Evolutionary conservation across 2,888 invertebrate species (phyloP).

Genomic region (Plusia festucae): DNA sequence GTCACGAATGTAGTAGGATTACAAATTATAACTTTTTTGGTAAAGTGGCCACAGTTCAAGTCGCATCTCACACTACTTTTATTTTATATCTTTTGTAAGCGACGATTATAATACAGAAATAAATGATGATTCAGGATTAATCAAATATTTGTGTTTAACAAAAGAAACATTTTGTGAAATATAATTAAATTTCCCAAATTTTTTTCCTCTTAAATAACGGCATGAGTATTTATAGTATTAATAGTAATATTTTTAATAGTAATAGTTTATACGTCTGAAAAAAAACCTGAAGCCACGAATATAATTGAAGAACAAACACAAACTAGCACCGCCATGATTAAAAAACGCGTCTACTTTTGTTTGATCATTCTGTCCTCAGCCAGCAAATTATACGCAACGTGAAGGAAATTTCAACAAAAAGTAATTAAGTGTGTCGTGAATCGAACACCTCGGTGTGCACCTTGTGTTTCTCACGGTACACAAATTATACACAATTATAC

Average conservation of each 20-base stretch:
- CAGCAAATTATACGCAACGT: constrained; percentile 40
- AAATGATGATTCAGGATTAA: no score
- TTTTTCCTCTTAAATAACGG: background rate
- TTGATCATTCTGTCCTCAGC: constrained; percentile 30
- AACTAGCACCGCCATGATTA: constrained; percentile 8
- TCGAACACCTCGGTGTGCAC: constrained; percentile 58
- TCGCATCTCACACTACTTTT: no score
- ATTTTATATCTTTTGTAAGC: no score
- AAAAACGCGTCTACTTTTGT: constrained; percentile 17
- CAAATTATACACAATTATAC: constrained; percentile 52
- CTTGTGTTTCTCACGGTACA: constrained; percentile 58
- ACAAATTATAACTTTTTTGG: no score
- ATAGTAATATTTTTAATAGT: no score
- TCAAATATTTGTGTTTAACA: background rate
- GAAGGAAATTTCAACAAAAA: constrained; percentile 57
- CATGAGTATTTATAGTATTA: background rate
- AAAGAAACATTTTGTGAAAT: background rate
- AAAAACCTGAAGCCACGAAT: background rate
- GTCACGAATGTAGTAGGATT: background rate
- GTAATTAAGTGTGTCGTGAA: constrained; percentile 59
- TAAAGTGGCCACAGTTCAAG: no score
- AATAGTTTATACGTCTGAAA: no score
- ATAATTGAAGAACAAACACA: background rate
- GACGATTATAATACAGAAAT: no score
- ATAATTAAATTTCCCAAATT: no score